phyloP scores from a whole-genome alignment of 2,888 invertebrate genomes.

The Carabus problematicus region DNA sequence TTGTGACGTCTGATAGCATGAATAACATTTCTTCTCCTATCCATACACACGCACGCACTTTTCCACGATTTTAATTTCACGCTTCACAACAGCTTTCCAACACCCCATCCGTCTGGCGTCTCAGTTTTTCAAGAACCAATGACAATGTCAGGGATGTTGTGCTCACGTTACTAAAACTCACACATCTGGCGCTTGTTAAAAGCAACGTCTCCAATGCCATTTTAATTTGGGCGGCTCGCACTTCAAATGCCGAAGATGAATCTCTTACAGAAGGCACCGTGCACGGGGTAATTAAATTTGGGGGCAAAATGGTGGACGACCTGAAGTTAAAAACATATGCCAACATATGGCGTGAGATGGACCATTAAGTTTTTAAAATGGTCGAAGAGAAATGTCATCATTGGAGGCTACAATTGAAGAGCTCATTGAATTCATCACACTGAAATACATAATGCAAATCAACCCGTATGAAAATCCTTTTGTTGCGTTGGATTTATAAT shows the following conservation, averaged over 20 bases:
- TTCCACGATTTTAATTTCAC: slow-evolving; percentile 42
- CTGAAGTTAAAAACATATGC: too few species aligned
- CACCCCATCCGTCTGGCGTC: slow-evolving; percentile 39
- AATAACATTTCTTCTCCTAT: background rate
- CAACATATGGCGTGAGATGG: too few species aligned
- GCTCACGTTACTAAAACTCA: slow-evolving; percentile 34
- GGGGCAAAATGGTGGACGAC: too few species aligned
- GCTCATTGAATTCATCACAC: too few species aligned
- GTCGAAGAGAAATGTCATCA: too few species aligned
- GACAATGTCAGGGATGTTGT: slow-evolving; percentile 19
- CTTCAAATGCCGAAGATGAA: too few species aligned
- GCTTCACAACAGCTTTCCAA: slow-evolving; percentile 29
- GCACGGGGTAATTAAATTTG: background rate
- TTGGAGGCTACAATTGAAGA: too few species aligned
- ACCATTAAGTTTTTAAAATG: too few species aligned
- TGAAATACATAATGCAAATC: too few species aligned
- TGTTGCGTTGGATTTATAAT: too few species aligned
- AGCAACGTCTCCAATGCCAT: slow-evolving; percentile 19
- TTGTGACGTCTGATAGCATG: background rate
- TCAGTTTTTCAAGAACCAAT: slow-evolving; percentile 24
- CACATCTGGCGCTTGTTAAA: slow-evolving; percentile 51
- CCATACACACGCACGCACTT: background rate
- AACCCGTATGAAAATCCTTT: too few species aligned
- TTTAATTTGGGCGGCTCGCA: background rate
- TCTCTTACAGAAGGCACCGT: background rate